Percentiles rank a stretch among this genome's conserved stretches.
Conservation (phyloP, 2,113 vertebrate genomes). For the Oceanodroma tethys region DNA sequence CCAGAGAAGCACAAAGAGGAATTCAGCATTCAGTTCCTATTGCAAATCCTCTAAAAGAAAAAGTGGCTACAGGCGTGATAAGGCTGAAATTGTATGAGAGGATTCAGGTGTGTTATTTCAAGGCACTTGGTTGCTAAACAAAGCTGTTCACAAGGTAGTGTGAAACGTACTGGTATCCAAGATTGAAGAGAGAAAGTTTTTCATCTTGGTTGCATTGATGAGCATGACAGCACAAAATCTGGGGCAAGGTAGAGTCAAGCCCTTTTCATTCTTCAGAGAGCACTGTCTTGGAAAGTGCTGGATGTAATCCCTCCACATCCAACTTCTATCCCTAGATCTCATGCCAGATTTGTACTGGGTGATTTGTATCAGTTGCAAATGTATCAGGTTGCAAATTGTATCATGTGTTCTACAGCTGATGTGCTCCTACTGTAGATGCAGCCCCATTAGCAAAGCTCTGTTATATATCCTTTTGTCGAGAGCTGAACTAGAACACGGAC, state of each 20-base stretch:
- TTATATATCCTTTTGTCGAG: background rate
- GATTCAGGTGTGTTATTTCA: background rate
- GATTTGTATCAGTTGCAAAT: background rate
- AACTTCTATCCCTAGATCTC: background rate
- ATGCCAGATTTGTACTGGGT: background rate
- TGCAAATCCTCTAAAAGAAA: background rate
- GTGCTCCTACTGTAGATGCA: background rate
- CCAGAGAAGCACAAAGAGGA: background rate
- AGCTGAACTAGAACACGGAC: background rate
- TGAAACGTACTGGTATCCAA: background rate
- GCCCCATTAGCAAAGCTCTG: background rate
- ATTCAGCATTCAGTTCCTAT: background rate
- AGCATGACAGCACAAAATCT: background rate
- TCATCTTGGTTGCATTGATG: background rate
- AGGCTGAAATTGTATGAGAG: background rate
- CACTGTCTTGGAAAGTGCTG: background rate
- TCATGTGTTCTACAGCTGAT: background rate
- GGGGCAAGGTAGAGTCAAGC: background rate
- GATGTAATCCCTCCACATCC: background rate
- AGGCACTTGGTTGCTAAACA: background rate
- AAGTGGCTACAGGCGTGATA: background rate
- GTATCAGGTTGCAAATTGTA: too few species aligned
- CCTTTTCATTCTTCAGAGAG: background rate
- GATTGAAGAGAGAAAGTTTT: background rate
- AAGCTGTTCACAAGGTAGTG: background rate